These are phyloP conservation scores for Xiphorhynchus erythropygius DNA, from an alignment of 2,797 vertebrate species.

Conservation along the genomic window DNA sequence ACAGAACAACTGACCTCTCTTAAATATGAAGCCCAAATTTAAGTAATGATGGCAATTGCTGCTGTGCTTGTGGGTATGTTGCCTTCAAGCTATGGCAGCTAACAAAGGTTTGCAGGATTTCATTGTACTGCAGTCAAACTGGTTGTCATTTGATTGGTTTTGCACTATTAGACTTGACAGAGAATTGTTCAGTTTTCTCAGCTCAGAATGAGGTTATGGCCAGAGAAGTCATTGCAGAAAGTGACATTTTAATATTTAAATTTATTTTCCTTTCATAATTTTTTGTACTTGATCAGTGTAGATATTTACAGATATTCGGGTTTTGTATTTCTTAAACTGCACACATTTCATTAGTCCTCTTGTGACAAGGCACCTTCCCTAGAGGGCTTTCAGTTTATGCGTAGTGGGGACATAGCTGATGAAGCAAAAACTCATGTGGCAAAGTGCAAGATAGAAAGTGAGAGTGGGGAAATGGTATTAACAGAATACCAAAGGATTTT, in stretches of 20 bases:
- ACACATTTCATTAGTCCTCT: neutral
- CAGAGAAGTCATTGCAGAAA: neutral
- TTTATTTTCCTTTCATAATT: neutral
- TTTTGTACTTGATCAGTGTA: neutral
- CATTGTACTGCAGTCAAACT: neutral
- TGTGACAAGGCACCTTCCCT: neutral
- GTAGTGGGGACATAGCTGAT: neutral
- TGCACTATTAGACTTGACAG: slow-evolving; percentile 14
- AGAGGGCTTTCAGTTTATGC: neutral
- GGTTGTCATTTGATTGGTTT: slow-evolving; percentile 19
- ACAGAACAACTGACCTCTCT: neutral
- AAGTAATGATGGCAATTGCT: slow-evolving; percentile 34
- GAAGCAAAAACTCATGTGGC: neutral
- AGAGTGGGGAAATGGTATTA: neutral
- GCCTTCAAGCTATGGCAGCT: slow-evolving; percentile 19
- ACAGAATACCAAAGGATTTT: neutral
- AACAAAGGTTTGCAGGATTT: slow-evolving; percentile 37
- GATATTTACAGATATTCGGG: neutral
- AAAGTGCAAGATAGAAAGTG: neutral
- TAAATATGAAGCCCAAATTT: slow-evolving; percentile 9
- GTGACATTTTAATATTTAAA: neutral
- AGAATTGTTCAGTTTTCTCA: neutral
- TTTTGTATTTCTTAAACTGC: neutral
- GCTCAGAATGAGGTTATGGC: neutral
- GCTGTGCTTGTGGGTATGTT: neutral